A percentile compares a stretch with the other conserved stretches of the same genome.
Evolutionary conservation across 1,140 invertebrate species (phyloP).

Genomic region (Ceratosolen solmsi): DNA sequence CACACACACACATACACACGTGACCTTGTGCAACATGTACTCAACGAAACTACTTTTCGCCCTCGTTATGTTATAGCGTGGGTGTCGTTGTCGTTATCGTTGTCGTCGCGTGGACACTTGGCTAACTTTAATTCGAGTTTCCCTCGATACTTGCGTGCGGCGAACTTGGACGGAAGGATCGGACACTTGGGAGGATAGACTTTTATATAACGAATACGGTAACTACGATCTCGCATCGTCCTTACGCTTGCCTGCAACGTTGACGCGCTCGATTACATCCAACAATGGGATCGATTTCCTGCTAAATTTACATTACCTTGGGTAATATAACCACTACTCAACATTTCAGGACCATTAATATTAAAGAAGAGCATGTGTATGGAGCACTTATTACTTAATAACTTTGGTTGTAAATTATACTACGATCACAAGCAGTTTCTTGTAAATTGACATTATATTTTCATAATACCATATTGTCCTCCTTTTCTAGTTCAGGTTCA

Average conservation of each 20-base stretch:
- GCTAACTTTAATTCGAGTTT: constrained; percentile 62
- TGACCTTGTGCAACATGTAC: not conserved
- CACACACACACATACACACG: not conserved
- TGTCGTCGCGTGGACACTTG: constrained; percentile 15
- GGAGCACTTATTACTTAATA: not conserved
- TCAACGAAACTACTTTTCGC: constrained; percentile 33
- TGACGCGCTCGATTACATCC: not conserved
- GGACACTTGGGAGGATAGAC: constrained; percentile 42
- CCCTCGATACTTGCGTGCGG: not conserved
- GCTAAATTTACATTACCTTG: not conserved
- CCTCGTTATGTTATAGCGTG: not conserved
- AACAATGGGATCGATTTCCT: constrained; percentile 17
- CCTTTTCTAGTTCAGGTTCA: no score
- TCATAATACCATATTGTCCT: no score
- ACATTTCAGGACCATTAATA: not conserved
- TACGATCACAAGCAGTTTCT: not conserved
- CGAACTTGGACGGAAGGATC: not conserved
- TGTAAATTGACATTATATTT: no score
- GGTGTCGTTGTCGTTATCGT: no score
- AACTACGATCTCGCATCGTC: not conserved
- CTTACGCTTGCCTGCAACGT: not conserved
- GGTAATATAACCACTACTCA: not conserved
- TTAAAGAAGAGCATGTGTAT: not conserved
- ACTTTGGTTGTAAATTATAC: not conserved
- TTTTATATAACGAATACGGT: constrained; percentile 29